Evolutionary conservation across 2,113 vertebrate genomes (phyloP), one percentile per base, ranked within the genome.

Genomic region (Monarcha castaneiventris): DNA sequence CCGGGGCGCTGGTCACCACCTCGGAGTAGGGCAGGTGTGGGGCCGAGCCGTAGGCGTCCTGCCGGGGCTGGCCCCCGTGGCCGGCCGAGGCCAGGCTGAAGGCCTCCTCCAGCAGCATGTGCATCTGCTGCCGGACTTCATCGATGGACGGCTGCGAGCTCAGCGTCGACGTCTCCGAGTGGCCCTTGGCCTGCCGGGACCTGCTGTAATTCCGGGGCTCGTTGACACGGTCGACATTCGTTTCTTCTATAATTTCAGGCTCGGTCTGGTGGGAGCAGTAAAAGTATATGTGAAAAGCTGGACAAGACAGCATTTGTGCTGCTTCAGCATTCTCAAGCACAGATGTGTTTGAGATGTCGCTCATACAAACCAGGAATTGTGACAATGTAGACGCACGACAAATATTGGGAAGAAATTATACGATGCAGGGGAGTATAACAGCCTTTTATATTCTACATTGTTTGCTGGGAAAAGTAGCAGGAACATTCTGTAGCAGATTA

Each of bases 91-190:
- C 99, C 97, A 99, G 97, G 97, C 99, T 99, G 97, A 99, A 99
- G 41, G 99, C 99, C 94, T 99, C 99, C 96, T 99, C 99, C 96
- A 99, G 97, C 72, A 99, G 98, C 97, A 99, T 98, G 96, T 99
- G 99, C 99, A 99, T 99, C 98, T 99, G 99, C 91, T 99, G 99
- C 33, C 99, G 97, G 87, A 99, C 99, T 96, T 99, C 99, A 23
- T 99, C 99, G 77, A 99, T 99, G 87, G 99, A 99, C 3, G 99
- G 99, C 98, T 99, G 99, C 26, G 99, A 99, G 98, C 99, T 99
- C 97, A 99, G 97, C 3, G 99, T 99, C 69, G 99, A 99, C 1
- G 99, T 99, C 98, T 99, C 99, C 0, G 99, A 99, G 97, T 99
- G 99, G 94, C 99, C 99, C 96, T 99, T 99, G 92, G 98, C 97